Evolutionary conservation across 2,888 invertebrate genomes (phyloP).

Genomic region (Tachina grossa): DNA sequence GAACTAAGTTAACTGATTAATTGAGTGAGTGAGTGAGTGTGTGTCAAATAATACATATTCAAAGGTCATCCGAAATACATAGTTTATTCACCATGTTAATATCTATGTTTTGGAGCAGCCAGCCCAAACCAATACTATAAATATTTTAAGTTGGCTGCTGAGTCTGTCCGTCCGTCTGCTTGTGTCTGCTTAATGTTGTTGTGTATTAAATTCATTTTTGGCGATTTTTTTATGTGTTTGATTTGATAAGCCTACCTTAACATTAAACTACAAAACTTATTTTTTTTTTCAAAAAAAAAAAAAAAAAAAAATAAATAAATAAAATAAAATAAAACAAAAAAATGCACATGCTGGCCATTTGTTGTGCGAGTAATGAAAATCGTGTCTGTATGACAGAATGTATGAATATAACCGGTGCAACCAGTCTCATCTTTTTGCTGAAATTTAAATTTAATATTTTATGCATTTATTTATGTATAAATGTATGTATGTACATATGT

Average conservation of each 20-base stretch:
- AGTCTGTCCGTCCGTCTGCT: not conserved
- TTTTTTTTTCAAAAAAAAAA: not conserved
- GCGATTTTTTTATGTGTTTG: constrained; percentile 1
- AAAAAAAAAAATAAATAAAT: too few species aligned
- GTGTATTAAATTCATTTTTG: not conserved
- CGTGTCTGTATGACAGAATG: not conserved
- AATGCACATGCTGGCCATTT: constrained; percentile 73
- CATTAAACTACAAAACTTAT: constrained; percentile 79
- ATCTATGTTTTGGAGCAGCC: constrained; percentile 50
- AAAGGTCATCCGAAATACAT: constrained; percentile 63
- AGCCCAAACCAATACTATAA: constrained; percentile 5
- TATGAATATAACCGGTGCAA: constrained; percentile 68
- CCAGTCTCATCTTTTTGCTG: constrained; percentile 61
- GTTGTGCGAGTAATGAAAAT: constrained; percentile 39
- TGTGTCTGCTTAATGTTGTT: constrained; percentile 28
- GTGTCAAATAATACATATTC: constrained; percentile 50
- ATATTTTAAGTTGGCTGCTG: not conserved
- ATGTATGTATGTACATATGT: too few species aligned
- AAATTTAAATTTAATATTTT: constrained; percentile 56
- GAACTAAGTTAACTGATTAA: not conserved
- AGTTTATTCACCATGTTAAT: constrained; percentile 65
- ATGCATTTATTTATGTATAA: constrained; percentile 68
- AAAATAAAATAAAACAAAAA: not conserved
- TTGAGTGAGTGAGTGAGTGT: constrained; percentile 18
- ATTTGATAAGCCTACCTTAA: constrained; percentile 79